These are phyloP conservation scores for Achroia grisella DNA, from an alignment of 1,140 invertebrate species.

Conservation along the genomic window DNA sequence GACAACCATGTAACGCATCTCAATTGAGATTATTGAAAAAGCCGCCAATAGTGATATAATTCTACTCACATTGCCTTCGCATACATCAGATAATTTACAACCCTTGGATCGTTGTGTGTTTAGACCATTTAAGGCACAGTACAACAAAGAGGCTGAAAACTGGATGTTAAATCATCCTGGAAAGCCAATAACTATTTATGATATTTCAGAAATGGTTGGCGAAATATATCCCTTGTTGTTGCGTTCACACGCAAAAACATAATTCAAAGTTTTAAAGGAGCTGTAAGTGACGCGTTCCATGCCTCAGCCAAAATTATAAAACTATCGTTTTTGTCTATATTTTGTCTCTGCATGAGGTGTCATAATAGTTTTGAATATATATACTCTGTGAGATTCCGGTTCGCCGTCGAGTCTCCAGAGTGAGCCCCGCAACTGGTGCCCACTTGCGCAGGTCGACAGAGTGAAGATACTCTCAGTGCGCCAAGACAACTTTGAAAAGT, in stretches of 20 bases:
- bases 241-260: neutral
- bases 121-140: conserved; percentile 34
- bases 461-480: too few relatives aligned
- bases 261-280: too few relatives aligned
- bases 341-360: too few relatives aligned
- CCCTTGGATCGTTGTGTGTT: conserved; percentile 50
- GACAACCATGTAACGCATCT: neutral
- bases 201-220: conserved; percentile 6
- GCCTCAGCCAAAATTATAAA: too few relatives aligned
- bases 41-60: neutral
- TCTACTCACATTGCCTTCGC: neutral
- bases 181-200: conserved; percentile 13
- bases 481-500: too few relatives aligned
- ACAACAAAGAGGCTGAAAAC: conserved; percentile 25
- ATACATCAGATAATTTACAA: conserved; percentile 18
- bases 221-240: neutral
- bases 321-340: too few relatives aligned
- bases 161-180: conserved; percentile 45
- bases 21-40: neutral
- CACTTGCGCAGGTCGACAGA: too few relatives aligned
- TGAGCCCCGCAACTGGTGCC: too few relatives aligned
- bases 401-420: too few relatives aligned
- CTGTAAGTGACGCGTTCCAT: too few relatives aligned
- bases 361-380: too few relatives aligned
- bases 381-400: too few relatives aligned